phyloP scores from a whole-genome alignment of 2,888 invertebrate genomes.

The Cistogaster globosa region DNA sequence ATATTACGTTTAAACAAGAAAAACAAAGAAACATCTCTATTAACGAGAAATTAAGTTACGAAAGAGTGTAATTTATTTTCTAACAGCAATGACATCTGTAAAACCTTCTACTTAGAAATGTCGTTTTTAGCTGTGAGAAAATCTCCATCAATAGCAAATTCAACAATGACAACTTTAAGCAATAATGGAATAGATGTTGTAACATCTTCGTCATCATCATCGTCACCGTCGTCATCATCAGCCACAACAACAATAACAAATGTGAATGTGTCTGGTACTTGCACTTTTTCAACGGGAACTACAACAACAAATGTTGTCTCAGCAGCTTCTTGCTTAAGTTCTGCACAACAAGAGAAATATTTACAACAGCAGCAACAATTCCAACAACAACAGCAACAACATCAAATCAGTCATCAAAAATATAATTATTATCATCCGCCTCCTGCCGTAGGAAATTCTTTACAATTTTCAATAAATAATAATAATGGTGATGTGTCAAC shows the following conservation, averaged over 20 bases:
- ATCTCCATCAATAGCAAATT: conserved; percentile 69
- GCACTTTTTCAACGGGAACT: conserved; percentile 70
- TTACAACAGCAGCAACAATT: conserved; percentile 63
- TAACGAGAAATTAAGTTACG: conserved; percentile 31
- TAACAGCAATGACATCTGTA: conserved; percentile 54
- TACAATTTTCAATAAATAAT: conserved; percentile 27
- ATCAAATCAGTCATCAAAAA: conserved; percentile 60
- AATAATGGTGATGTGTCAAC: conserved; percentile 9
- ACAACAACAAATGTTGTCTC: conserved; percentile 51
- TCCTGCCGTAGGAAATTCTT: conserved; percentile 60
- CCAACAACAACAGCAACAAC: conserved; percentile 66
- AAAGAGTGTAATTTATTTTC: conserved; percentile 1
- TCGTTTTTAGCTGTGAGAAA: conserved; percentile 77
- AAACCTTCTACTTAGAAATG: conserved; percentile 72
- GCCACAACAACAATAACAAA: conserved; percentile 53
- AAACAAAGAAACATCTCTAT: conserved; percentile 31
- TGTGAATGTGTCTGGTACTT: conserved; percentile 65
- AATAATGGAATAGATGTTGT: conserved; percentile 60
- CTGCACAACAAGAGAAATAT: conserved; percentile 57
- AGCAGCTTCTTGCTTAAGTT: conserved; percentile 72
- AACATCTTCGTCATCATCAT: conserved; percentile 47
- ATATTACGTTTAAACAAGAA: neutral
- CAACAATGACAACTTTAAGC: conserved; percentile 71
- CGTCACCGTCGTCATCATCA: conserved; percentile 42
- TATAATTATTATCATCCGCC: conserved; percentile 70